Evolutionary conservation across 2,113 vertebrate species (phyloP).

Genomic region (Piaya cayana): DNA sequence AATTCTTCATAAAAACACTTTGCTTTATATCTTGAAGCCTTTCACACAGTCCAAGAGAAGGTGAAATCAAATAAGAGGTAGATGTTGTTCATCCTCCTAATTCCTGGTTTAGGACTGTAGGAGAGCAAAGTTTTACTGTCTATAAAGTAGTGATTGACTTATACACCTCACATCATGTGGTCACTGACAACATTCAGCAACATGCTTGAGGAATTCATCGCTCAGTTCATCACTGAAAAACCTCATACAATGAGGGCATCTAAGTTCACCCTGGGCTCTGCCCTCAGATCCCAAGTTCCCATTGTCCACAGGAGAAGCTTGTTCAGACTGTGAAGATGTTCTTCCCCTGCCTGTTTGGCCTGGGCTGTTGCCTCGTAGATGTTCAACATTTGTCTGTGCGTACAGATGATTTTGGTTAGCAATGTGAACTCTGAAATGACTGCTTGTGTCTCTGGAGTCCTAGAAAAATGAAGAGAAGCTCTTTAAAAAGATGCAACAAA

Average conservation of each 20-base stretch:
- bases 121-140: not conserved
- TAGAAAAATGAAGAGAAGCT: constrained; percentile 49
- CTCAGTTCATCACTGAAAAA: constrained; percentile 79
- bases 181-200: constrained; percentile 85
- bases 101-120: not conserved
- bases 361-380: constrained; percentile 40
- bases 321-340: not conserved
- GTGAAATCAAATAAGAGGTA: constrained; percentile 50
- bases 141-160: constrained; percentile 46
- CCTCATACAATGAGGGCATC: constrained; percentile 86
- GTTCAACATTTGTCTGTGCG: not conserved
- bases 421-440: constrained; percentile 66
- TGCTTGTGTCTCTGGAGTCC: constrained; percentile 72
- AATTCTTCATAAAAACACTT: constrained; percentile 1
- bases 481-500: not conserved
- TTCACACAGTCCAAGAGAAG: constrained; percentile 20
- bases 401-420: constrained; percentile 67
- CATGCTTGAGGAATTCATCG: constrained; percentile 85
- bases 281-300: not conserved
- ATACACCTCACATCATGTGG: not conserved
- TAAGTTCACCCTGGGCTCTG: constrained; percentile 78
- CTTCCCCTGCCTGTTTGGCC: constrained; percentile 47
- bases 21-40: not conserved
- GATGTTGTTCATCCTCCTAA: constrained; percentile 5
- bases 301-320: constrained; percentile 1